Base-by-base conservation (phyloP, 2,888 invertebrate genomes). In the Lepidonotus clava region DNA sequence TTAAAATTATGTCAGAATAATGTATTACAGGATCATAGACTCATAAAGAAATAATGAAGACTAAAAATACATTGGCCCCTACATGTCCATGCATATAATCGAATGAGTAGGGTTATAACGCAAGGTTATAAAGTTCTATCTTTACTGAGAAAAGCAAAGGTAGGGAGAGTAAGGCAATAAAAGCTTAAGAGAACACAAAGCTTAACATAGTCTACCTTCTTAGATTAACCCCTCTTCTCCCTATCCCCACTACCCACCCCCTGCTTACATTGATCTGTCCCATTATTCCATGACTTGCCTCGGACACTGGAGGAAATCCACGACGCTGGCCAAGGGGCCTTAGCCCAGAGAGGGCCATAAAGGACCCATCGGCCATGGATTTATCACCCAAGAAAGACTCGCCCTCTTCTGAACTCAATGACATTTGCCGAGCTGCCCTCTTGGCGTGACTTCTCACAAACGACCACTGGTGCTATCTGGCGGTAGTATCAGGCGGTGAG, bases 281-380 rank as follows among this genome's bases (percentile, higher is more conserved):
- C 71, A 71, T 71, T 71, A 71, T 71, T 34, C 71, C 38, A 71
- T 71, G 14, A 71, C 36, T 71, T 24, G 71, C n/a, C 71, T 11
- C 8, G 14, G 56, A 56, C 56, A 56, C 56, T 11, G 56, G 21
- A 71, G 71, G 71, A 71, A 36, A 71, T 71, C 71, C 71, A 36
- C 34, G 71, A 71, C 71, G 71, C 36, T 21, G 71, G 38, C 71
- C 36, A 38, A 71, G 36, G 71, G 71, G 34, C 71, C 71, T 71
- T 71, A 71, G 36, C 71, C 71, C 71, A 38, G n/a, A 34, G 38
- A 14, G 38, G 71, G 36, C 24, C 71, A 71, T 71, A 71, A 71
- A 71, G 71, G 71, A 38, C 11, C 71, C n/a, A 21, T 38, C 71
- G 71, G 21, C 38, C n/a, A 61, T 38, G 36, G 38, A 71, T 71